Evolutionary conservation across 1,140 invertebrate species (phyloP).

Genomic region (Dolichoris vasculosae): DNA sequence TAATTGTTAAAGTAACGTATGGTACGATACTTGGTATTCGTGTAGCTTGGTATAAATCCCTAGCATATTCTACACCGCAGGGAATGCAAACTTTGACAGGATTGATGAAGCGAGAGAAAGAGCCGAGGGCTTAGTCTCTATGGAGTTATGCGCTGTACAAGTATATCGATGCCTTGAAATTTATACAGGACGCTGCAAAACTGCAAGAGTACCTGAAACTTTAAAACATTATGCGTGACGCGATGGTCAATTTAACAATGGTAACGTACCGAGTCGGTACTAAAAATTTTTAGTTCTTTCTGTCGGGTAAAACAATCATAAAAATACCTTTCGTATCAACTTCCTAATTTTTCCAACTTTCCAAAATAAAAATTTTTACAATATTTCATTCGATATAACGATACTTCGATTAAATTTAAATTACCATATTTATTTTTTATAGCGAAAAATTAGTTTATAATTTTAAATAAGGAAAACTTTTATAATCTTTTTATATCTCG

Average conservation of each 20-base stretch:
- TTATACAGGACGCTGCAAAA: background rate
- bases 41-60: background rate
- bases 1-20: background rate
- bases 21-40: background rate
- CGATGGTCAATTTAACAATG: background rate
- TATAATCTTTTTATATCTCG: too few relatives aligned
- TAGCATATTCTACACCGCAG: background rate
- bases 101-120: conserved; percentile 27
- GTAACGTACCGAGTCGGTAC: background rate
- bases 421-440: too few relatives aligned
- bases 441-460: too few relatives aligned
- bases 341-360: background rate
- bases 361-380: background rate
- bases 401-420: background rate
- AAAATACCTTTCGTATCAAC: background rate
- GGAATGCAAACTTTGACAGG: conserved; percentile 23
- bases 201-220: background rate
- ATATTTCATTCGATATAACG: background rate
- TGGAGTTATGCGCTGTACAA: background rate
- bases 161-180: conserved; percentile 14
- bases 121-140: background rate
- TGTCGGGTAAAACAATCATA: background rate
- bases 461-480: too few relatives aligned
- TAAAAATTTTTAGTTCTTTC: background rate
- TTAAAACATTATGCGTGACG: background rate